These are phyloP conservation scores for Priocnemis perturbator DNA, from an alignment of 2,888 invertebrate genomes.

Conservation along the genomic window DNA sequence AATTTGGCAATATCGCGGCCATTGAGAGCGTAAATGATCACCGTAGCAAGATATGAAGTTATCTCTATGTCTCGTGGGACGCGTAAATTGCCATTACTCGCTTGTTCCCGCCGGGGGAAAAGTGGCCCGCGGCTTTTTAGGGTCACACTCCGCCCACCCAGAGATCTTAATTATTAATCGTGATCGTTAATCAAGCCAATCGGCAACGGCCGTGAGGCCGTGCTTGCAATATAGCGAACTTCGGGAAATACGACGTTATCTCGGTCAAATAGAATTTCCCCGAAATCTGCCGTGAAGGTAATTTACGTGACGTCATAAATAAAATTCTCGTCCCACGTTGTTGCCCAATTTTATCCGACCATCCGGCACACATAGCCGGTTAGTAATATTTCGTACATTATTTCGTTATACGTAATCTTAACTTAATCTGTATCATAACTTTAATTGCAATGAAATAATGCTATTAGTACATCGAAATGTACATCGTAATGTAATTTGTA, in stretches of 20 bases:
- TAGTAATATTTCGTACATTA: too few species aligned
- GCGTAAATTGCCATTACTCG: constrained; percentile 74
- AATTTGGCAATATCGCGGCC: constrained; percentile 73
- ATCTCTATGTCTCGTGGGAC: constrained; percentile 71
- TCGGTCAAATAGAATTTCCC: constrained; percentile 13
- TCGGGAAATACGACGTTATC: constrained; percentile 32
- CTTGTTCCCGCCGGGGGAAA: constrained; percentile 38
- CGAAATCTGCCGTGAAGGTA: background rate
- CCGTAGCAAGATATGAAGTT: constrained; percentile 72
- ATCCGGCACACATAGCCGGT: too few species aligned
- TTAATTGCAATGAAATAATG: too few species aligned
- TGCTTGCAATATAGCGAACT: constrained; percentile 27
- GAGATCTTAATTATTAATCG: constrained; percentile 71
- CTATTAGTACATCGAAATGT: too few species aligned
- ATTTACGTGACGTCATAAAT: too few species aligned
- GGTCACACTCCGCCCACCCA: constrained; percentile 30
- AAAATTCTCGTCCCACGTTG: too few species aligned
- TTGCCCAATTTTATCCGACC: too few species aligned
- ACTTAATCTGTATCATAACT: too few species aligned
- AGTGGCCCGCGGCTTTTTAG: constrained; percentile 58
- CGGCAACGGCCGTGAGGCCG: constrained; percentile 40
- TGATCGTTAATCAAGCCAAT: constrained; percentile 56
- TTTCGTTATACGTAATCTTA: too few species aligned
- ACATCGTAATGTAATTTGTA: too few species aligned
- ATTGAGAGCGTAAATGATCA: constrained; percentile 74